A percentile compares a stretch with the other conserved stretches of the same genome.
Evolutionary conservation across 2,888 invertebrate species (phyloP).

Genomic region (Volucella zonaria): DNA sequence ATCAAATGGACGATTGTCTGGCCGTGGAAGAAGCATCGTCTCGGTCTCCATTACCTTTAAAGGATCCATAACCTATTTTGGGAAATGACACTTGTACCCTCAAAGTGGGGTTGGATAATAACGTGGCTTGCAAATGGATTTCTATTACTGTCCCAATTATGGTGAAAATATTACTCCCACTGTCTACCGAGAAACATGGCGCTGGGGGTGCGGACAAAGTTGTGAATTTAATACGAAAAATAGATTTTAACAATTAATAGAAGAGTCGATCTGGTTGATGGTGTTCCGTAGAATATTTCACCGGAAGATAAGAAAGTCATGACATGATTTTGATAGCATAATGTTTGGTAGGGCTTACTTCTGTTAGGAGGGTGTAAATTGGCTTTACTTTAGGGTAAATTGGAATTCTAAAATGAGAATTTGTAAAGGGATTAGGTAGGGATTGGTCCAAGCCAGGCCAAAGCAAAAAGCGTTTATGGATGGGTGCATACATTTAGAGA

Average conservation of each 20-base stretch:
- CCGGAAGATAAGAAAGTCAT: conserved; percentile 32
- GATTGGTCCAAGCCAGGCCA: neutral
- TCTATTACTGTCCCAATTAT: conserved; percentile 63
- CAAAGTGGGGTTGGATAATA: conserved; percentile 27
- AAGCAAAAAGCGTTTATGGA: neutral
- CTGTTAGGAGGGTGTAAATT: conserved; percentile 26
- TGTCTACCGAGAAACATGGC: neutral
- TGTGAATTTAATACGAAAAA: conserved; percentile 37
- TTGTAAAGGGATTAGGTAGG: conserved; percentile 1
- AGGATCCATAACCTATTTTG: conserved; percentile 49
- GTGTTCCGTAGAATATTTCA: conserved; percentile 29
- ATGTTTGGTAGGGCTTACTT: conserved; percentile 28
- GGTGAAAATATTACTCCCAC: conserved; percentile 55
- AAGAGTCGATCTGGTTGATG: conserved; percentile 29
- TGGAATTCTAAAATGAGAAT: conserved; percentile 10
- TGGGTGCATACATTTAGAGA: neutral
- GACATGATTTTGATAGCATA: conserved; percentile 35
- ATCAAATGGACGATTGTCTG: conserved; percentile 32
- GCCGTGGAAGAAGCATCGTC: neutral
- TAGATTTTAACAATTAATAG: conserved; percentile 57
- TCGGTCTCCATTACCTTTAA: conserved; percentile 23
- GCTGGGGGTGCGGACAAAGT: neutral
- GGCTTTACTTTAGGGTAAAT: conserved; percentile 15
- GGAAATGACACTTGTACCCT: conserved; percentile 41
- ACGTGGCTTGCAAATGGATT: conserved; percentile 61